Conservation (phyloP, 2,888 invertebrate species). For the Erebia epiphron region DNA sequence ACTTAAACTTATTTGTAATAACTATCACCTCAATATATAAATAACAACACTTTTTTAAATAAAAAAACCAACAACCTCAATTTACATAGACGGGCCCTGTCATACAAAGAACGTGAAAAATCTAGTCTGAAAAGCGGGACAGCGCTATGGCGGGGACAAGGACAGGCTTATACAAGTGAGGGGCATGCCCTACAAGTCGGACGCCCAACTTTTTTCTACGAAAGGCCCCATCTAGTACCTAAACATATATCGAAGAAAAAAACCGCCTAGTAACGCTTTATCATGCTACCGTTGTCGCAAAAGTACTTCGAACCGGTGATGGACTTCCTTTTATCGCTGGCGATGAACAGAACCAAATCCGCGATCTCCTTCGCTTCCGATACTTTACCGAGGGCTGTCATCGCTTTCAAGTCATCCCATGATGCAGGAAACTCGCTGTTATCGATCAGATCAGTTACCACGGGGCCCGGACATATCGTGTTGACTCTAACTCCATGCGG, state of each 20-base stretch:
- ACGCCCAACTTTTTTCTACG: too few relatives aligned
- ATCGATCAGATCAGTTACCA: background rate
- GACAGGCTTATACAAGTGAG: too few relatives aligned
- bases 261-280: slow-evolving; percentile 1
- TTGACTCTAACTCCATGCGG: slow-evolving; percentile 14
- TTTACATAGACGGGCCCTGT: too few relatives aligned
- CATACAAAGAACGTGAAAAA: too few relatives aligned
- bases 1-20: too few relatives aligned
- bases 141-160: too few relatives aligned
- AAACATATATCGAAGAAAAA: background rate
- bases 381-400: background rate
- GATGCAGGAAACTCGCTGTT: background rate
- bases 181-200: too few relatives aligned
- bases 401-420: background rate
- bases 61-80: too few relatives aligned
- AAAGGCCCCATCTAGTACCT: too few relatives aligned
- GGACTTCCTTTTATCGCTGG: slow-evolving; percentile 3
- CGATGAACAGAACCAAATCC: slow-evolving; percentile 1
- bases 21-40: too few relatives aligned
- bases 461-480: slow-evolving; percentile 10
- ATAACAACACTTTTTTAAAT: too few relatives aligned
- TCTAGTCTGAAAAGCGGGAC: too few relatives aligned
- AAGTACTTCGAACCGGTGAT: slow-evolving; percentile 14
- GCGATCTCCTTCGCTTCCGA: slow-evolving; percentile 11
- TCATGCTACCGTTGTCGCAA: slow-evolving; percentile 12